phyloP scores from a whole-genome alignment of 2,888 invertebrate species.

The Hirtodrosophila alboralis region DNA sequence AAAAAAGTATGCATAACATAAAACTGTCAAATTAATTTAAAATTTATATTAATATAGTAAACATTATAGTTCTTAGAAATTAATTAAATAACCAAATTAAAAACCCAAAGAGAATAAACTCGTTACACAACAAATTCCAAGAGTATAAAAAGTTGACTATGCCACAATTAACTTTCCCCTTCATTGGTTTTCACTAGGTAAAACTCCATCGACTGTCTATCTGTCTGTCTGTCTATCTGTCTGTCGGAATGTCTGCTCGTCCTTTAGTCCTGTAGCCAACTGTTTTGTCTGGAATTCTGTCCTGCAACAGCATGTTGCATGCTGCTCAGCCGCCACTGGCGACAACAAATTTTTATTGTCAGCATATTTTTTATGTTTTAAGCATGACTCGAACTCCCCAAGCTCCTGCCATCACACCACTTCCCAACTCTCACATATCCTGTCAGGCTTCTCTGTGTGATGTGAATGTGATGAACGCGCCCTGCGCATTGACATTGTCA shows the following conservation, averaged over 20 bases:
- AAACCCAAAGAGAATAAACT: too few species aligned
- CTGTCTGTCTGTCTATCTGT: constrained; percentile 2
- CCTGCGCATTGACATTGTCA: constrained; percentile 73
- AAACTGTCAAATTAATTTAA: too few species aligned
- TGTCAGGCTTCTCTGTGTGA: constrained; percentile 49
- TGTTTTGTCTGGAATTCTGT: constrained; percentile 30
- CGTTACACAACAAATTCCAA: constrained; percentile 4
- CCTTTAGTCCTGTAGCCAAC: constrained; percentile 1
- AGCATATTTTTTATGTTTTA: constrained; percentile 77
- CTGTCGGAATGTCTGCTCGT: constrained; percentile 13
- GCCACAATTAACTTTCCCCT: constrained; percentile 35
- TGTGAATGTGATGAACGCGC: constrained; percentile 68
- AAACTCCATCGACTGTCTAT: constrained; percentile 30
- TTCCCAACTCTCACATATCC: background rate
- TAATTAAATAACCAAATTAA: too few species aligned
- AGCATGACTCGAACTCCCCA: constrained; percentile 30
- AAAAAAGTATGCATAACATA: too few species aligned
- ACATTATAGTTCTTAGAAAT: too few species aligned
- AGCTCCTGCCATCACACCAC: background rate
- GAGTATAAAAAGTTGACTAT: constrained; percentile 37
- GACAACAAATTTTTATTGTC: constrained; percentile 76
- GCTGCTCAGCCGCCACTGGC: constrained; percentile 60
- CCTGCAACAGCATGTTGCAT: constrained; percentile 77
- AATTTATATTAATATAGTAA: too few species aligned
- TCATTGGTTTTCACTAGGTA: constrained; percentile 35